phyloP scores from a whole-genome alignment of 2,113 vertebrate species.

The Heterotilapia buettikoferi region DNA sequence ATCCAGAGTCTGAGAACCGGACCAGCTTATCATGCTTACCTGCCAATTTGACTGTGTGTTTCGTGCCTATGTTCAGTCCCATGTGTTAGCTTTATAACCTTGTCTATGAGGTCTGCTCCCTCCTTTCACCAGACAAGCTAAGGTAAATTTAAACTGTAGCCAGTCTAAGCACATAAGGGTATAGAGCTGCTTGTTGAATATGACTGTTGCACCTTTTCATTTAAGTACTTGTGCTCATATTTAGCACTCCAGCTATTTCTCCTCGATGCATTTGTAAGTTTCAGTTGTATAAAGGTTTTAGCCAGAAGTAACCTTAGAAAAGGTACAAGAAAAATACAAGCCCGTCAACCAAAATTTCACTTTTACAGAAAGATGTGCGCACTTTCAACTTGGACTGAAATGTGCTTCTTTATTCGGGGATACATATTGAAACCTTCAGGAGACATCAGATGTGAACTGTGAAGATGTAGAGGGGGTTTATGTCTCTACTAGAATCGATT shows the following conservation, averaged over 20 bases:
- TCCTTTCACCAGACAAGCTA: background rate
- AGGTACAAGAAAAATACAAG: background rate
- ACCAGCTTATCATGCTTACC: slow-evolving; percentile 17
- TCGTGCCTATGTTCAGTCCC: background rate
- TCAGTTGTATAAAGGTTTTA: background rate
- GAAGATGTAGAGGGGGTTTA: background rate
- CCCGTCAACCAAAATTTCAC: background rate
- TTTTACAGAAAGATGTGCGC: background rate
- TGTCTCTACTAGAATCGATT: background rate
- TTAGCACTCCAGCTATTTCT: background rate
- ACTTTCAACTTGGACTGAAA: background rate
- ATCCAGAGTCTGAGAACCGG: background rate
- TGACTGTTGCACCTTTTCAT: background rate
- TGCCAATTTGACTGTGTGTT: background rate
- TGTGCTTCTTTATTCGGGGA: background rate
- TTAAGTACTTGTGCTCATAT: background rate
- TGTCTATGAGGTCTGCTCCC: background rate
- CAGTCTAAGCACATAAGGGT: background rate
- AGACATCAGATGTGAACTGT: background rate
- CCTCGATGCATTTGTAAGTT: background rate
- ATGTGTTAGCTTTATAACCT: background rate
- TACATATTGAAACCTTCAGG: background rate
- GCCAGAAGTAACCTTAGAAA: background rate
- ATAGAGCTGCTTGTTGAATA: background rate
- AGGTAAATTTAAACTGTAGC: background rate